Base-by-base conservation (phyloP, 1,140 invertebrate species). In the Pseudomyrmex dendroicus region DNA sequence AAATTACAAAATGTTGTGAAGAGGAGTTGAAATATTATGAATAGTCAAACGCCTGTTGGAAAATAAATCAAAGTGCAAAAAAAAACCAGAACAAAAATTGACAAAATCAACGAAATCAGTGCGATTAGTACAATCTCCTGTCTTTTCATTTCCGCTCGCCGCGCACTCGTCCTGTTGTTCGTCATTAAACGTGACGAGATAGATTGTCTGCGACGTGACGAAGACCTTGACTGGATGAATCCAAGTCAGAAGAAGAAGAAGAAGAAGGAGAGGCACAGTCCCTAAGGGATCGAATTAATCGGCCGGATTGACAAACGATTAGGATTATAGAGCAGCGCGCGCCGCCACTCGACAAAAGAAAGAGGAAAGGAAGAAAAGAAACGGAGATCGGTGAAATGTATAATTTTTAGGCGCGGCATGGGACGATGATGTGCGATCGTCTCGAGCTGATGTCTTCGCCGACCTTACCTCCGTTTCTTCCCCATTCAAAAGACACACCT, bases 391-490 rank as follows among this genome's bases (percentile, higher is more conserved):
- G n/a, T 4, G 20, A 9, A n/a, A 44, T 20, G 70, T 76, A 73
- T 63, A 59, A 73, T 59, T 83, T 85, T 82, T 83, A 15, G 87
- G 86, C 44, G 87, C 59, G 87, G 86, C 80, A 25, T 17, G 17
- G 22, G 56, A 56, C 1, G 35, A 25, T 25, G 22, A 25, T 13
- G 50, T 3, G 46, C 22, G 83, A 85, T 86, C 84, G 68, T 85
- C 67, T 78, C 57, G 57, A 62, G 8, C 54, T 83, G 64, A 83
- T 59, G 46, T 59, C 68, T 82, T 82, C 56, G 62, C 46, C 35
- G 50, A 52, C 8, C 46, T 13, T 15, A 54, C 44, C 10, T 13
- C 17, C 17, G 22, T 44, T 50, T 25, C 46, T 54, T 68, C 59
- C 66, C 66, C 35, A 59, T 59, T 17, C 20, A 50, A 64, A 52